phyloP scores from a whole-genome alignment of 2,113 vertebrate species.

The Bombycilla garrulus region DNA sequence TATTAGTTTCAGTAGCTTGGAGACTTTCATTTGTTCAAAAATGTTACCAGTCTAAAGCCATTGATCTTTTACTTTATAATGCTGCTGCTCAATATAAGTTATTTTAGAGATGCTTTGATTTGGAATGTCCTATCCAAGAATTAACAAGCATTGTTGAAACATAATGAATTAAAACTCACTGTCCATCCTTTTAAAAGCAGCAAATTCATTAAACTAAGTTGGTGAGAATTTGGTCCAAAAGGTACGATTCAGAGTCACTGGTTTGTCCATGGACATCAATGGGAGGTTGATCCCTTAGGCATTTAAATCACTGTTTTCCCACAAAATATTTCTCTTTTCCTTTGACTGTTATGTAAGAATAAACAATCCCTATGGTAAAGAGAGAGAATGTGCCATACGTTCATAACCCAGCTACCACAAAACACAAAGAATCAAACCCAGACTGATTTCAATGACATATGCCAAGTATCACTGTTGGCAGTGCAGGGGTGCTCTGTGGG shows the following conservation, averaged over 20 bases:
- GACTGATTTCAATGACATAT: neutral
- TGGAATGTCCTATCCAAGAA: neutral
- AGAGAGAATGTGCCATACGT: neutral
- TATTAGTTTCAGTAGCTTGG: neutral
- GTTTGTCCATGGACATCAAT: rapidly evolving
- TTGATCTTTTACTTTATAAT: neutral
- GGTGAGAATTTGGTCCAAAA: neutral
- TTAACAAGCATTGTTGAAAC: neutral
- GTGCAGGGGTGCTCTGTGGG: neutral
- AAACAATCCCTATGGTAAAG: neutral
- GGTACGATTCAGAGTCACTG: neutral
- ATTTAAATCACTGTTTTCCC: neutral
- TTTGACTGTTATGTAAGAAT: neutral
- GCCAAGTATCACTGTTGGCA: neutral
- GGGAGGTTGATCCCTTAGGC: neutral
- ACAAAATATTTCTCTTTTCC: neutral
- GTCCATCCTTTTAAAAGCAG: neutral
- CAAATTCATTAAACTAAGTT: neutral
- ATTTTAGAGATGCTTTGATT: conserved; percentile 4
- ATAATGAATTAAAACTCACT: neutral
- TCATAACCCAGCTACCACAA: neutral
- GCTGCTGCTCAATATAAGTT: neutral
- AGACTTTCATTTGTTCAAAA: conserved; percentile 7
- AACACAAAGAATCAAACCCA: neutral
- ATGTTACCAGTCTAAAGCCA: neutral